Conservation (phyloP, 2,888 invertebrate genomes). For the Mystacides longicornis region DNA sequence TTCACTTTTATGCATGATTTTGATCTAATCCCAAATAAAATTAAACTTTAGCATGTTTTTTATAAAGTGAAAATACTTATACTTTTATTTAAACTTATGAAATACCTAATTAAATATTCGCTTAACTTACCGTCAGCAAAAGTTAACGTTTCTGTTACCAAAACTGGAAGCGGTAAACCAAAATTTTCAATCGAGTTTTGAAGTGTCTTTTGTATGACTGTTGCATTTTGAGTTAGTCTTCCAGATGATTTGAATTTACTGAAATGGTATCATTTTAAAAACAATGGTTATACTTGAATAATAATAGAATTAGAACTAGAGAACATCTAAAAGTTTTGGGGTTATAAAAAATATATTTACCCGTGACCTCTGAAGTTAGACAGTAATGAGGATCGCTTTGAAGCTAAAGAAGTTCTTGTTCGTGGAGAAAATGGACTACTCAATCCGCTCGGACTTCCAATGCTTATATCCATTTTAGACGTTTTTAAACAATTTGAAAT, state of each 20-base stretch:
- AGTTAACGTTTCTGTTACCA: conserved; percentile 82
- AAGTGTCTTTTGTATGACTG: conserved; percentile 69
- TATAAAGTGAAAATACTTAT: too few relatives aligned
- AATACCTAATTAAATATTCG: not conserved
- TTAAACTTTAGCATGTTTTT: too few relatives aligned
- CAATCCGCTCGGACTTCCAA: conserved; percentile 17
- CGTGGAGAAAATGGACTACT: conserved; percentile 20
- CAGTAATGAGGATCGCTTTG: conserved; percentile 16
- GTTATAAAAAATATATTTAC: conserved; percentile 6
- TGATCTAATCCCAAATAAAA: too few relatives aligned
- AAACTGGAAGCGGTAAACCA: conserved; percentile 76
- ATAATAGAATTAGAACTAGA: not conserved
- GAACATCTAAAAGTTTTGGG: not conserved
- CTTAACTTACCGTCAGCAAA: conserved; percentile 54
- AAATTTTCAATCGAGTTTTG: conserved; percentile 70
- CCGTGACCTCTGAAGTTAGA: conserved; percentile 18
- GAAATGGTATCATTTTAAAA: conserved; percentile 29
- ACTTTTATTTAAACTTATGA: too few relatives aligned
- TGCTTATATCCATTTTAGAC: conserved; percentile 19
- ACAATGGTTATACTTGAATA: not conserved
- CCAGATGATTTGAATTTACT: conserved; percentile 52
- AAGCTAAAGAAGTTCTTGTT: conserved; percentile 12
- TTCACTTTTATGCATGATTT: too few relatives aligned
- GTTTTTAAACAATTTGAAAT: not conserved
- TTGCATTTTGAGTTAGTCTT: conserved; percentile 59